Evolutionary conservation across 2,797 vertebrate genomes (phyloP), one percentile per base, ranked within the genome.

Genomic region (Cercopithecus diana): DNA sequence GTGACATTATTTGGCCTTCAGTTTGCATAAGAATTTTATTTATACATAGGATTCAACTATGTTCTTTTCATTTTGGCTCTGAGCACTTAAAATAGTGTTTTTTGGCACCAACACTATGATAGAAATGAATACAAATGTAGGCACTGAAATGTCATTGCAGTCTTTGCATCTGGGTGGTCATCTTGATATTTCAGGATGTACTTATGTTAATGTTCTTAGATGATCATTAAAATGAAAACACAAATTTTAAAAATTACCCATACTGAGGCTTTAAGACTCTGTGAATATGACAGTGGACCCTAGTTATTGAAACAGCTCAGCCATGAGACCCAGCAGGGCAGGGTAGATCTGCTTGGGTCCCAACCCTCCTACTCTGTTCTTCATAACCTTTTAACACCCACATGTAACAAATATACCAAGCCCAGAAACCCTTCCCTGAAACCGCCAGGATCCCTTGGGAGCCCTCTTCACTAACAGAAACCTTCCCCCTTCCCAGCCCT

Each of bases 21-120:
- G 22, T 48, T 86, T 94, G 72, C 24, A 90, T 88, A 93, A 95
- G 95, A 81, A 84, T 80, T 88, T 15, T 76, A 94, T 88, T 96
- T 93, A 92, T 85, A 50, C 70, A 93, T 52, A 93, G 30, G 43
- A 86, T 87, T 89, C 83, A 91, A 90, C 94, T 80, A 61, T 84
- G 61, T 82, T 92, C 55, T 93, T 95, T 96, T 85, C 57, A 92
- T 41, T 88, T 70, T 90, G 80, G 61, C 43, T 92, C 79, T 87
- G 11, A 88, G n/a, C 75, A 95, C 28, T 89, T 92, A 92, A 50
- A 93, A 88, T 57, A 80, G 22, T 93, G 48, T 61, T 83, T 55
- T 61, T 84, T 88, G 94, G 89, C 43, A 41, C 24, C 55, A 94
- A 61, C 36, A 58, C 84, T 90, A 58, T 33, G 61, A 43, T 12